Evolutionary conservation across 2,888 invertebrate species (phyloP), one percentile per base, ranked within the genome.

Genomic region (Acanthosepion pharaonis): DNA sequence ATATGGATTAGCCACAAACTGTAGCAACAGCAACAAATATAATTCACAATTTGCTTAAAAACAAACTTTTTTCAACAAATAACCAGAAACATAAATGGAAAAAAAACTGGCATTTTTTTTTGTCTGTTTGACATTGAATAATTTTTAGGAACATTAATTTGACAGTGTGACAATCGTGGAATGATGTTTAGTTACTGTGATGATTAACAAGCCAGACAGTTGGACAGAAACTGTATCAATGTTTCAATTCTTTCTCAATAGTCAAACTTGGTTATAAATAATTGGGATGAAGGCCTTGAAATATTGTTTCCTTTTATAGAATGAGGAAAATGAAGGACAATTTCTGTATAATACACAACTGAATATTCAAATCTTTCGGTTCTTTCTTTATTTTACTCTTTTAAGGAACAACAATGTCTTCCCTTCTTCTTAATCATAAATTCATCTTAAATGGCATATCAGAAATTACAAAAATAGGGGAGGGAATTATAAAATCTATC

Each of bases 251-350:
- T n/a, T 78, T 78, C n/a, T 78, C n/a, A 78, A 33, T 78, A 18
- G n/a, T 9, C n/a, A 78, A 78, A 78, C n/a, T 78, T n/a, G 78
- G 78, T 33, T 33, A n/a, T 78, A 33, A 78, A n/a, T 33, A 64
- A 64, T 64, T 25, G 23, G 0, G 28, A 78, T 78, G 78, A 78
- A n/a, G 78, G n/a, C n/a, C 8, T 15, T 78, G 33, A 78, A 15
- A 78, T 0, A 78, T 78, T 78, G 15, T 9, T 78, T 78, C n/a
- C n/a, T 78, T 78, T 78, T 33, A 3, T n/a, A n/a, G 33, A 78
- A 78, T n/a, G 78, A n/a, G n/a, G 78, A 78, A n/a, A 78, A n/a
- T 78, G 78, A n/a, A n/a, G n/a, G 78, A n/a, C n/a, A 78, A 78
- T n/a, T 78, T 15, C 11, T 78, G n/a, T 78, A 15, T 11, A 78